phyloP scores from a whole-genome alignment of 2,888 invertebrate genomes.

The Ametastegia equiseti region DNA sequence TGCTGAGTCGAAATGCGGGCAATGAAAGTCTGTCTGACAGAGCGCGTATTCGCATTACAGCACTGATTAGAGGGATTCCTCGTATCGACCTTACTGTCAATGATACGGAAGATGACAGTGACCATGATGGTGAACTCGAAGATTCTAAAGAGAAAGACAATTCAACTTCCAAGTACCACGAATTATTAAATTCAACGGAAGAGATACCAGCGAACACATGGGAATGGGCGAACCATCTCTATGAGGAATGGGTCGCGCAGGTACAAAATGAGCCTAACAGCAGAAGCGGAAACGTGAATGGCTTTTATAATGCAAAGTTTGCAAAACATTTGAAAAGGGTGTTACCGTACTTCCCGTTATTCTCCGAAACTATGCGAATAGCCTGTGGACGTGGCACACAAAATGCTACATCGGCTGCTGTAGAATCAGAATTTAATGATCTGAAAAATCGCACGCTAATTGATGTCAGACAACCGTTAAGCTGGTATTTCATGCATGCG shows the following conservation, averaged over 20 bases:
- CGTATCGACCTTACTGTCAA: background rate
- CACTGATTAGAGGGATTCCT: background rate
- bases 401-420: constrained; percentile 48
- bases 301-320: constrained; percentile 32
- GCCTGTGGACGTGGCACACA: constrained; percentile 36
- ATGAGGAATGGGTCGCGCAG: background rate
- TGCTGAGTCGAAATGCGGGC: background rate
- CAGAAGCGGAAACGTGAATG: constrained; percentile 33
- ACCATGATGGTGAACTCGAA: constrained; percentile 29
- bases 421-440: constrained; percentile 52
- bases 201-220: background rate
- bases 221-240: background rate
- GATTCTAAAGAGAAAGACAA: background rate
- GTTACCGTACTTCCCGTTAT: constrained; percentile 48
- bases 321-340: constrained; percentile 47
- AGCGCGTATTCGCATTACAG: constrained; percentile 1
- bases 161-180: background rate
- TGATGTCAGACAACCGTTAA: constrained; percentile 27
- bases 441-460: constrained; percentile 50
- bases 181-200: background rate
- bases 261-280: background rate
- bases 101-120: constrained; percentile 43
- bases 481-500: too few species aligned
- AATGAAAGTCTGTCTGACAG: background rate
- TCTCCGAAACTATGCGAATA: constrained; percentile 44